A percentile compares a stretch with the other conserved stretches of the same genome.
phyloP scores from a whole-genome alignment of 2,113 vertebrate genomes.

The Dasyprocta punctata region DNA sequence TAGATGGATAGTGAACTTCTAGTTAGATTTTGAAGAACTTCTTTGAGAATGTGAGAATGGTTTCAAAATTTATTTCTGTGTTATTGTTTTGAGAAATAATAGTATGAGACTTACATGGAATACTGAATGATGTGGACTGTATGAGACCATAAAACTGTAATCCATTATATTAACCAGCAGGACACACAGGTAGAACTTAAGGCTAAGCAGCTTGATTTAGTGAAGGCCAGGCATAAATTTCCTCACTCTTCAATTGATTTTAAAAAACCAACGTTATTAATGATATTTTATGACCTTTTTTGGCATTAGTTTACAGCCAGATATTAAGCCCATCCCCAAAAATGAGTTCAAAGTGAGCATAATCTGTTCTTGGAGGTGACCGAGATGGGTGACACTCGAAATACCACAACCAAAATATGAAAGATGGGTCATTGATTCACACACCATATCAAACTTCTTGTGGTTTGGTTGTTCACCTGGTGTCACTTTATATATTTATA shows the following conservation, averaged over 20 bases:
- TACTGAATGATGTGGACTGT: not conserved
- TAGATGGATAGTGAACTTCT: not conserved
- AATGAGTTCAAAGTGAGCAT: not conserved
- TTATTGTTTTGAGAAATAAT: conserved; percentile 45
- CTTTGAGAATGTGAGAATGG: not conserved
- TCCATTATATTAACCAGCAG: not conserved
- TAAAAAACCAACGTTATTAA: not conserved
- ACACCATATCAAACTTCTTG: not conserved
- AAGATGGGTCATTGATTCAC: not conserved
- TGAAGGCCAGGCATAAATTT: not conserved
- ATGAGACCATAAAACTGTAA: not conserved
- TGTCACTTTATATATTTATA: not conserved
- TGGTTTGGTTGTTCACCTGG: not conserved
- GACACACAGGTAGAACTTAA: not conserved
- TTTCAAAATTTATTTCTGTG: conserved; percentile 40
- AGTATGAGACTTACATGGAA: not conserved
- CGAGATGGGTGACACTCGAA: conserved; percentile 39
- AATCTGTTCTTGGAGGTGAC: not conserved
- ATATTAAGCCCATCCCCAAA: not conserved
- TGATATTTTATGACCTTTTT: not conserved
- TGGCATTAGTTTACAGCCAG: not conserved
- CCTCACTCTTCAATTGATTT: not conserved
- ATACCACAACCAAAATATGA: conserved; percentile 24
- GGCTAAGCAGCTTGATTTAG: not conserved
- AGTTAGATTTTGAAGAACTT: not conserved